Conservation (phyloP, 2,797 vertebrate genomes). For the Enteromius mattozi region DNA sequence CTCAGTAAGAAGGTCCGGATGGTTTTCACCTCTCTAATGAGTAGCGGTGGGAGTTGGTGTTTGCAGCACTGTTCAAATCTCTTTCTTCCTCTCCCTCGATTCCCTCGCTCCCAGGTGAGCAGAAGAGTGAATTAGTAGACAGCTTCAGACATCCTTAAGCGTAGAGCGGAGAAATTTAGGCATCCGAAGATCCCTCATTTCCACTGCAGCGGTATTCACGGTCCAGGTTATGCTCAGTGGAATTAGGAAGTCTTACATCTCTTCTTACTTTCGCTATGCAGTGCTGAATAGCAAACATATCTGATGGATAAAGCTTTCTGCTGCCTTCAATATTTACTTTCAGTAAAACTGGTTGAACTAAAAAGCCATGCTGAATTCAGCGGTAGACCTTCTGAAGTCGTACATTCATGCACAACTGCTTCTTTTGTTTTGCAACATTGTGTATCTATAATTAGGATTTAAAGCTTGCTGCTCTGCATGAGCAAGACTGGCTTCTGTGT, state of each 20-base stretch:
- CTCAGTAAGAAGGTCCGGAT: conserved; percentile 64
- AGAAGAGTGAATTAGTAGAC: neutral
- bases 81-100: conserved; percentile 58
- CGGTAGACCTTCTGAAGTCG: neutral
- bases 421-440: neutral
- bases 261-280: neutral
- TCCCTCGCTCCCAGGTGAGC: conserved; percentile 29
- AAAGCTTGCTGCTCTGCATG: neutral
- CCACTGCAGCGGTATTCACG: neutral
- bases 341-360: neutral
- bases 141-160: neutral
- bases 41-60: conserved; percentile 65
- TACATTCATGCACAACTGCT: neutral
- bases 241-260: neutral
- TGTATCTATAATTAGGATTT: neutral
- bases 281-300: neutral
- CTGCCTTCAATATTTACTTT: neutral
- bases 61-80: conserved; percentile 49
- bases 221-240: neutral
- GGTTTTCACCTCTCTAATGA: conserved; percentile 72
- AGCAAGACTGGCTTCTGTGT: neutral
- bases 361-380: neutral
- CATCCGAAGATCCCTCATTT: neutral
- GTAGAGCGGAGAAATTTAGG: neutral
- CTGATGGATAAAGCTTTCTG: neutral